Evolutionary conservation across 1,140 invertebrate genomes (phyloP), one percentile per base, ranked within the genome.

Genomic region (Ruditapes philippinarum): DNA sequence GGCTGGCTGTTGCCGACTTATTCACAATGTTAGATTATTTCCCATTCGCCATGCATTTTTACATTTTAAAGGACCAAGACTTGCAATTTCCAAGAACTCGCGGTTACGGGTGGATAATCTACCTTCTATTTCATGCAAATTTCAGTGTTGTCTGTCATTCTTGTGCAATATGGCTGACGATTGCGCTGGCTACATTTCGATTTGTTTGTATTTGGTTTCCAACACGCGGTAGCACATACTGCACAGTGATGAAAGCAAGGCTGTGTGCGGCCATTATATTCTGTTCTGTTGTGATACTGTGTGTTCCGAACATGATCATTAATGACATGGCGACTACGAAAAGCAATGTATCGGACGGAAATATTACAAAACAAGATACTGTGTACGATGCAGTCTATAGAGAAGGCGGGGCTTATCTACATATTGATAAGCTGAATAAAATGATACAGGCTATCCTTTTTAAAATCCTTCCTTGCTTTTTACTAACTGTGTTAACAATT

Each of bases 121-220:
- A 92, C 49, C 86, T 93, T 5, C 62, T 93, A 31, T 95, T 95
- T 81, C 92, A 94, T 81, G 93, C 92, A 65, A 94, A 98, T 90
- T 98, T 98, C 94, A 96, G 96, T 14, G 95, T 96, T 97, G 97
- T 98, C 0, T 96, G 98, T 94, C 98, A 99, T 95, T 99, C 98
- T 0, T 98, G 99, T 68, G 98, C 98, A 0, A 99, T 99, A 83
- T 99, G 98, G 97, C 95, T 99, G 89, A 99, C 98, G 0, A 97
- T 99, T 0, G 98, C 98, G 0, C 95, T 99, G 60, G 98, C 98
- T 0, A 97, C 99, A 1, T 99, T 98, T 98, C 96, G 98, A 9
- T 99, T 98, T 94, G 97, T 99, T 22, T 98, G 98, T 0, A 98
- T 99, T 0, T 96, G 97, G 89, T 95, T 97, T 92, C 98, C 98